Conservation (phyloP, 2,888 invertebrate genomes). For the Amphiduros pacificus region DNA sequence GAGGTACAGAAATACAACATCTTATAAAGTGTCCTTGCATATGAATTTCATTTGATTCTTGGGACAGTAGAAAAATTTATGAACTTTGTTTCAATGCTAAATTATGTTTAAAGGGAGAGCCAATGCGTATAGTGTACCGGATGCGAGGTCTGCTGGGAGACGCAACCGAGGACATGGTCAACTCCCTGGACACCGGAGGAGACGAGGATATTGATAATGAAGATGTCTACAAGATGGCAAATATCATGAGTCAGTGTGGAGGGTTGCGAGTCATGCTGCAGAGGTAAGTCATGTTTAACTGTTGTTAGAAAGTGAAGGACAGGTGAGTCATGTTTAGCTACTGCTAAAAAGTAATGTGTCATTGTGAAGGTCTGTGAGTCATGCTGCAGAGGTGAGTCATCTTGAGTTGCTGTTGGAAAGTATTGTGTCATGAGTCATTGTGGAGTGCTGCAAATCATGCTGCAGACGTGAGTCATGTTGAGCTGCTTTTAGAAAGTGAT, state of each 20-base stretch:
- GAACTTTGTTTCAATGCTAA: neutral
- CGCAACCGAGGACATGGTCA: constrained; percentile 98
- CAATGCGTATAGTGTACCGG: constrained; percentile 96
- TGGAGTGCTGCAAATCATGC: too few relatives aligned
- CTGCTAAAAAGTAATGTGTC: too few relatives aligned
- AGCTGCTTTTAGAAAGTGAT: too few relatives aligned
- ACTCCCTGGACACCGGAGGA: constrained; percentile 81
- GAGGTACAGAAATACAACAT: constrained; percentile 61
- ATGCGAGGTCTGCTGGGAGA: constrained; percentile 97
- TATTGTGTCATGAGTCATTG: too few relatives aligned
- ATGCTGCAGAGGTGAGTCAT: too few relatives aligned
- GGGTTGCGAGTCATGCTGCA: constrained; percentile 68
- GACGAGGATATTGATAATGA: constrained; percentile 91
- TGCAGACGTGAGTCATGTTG: too few relatives aligned
- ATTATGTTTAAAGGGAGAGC: constrained; percentile 74
- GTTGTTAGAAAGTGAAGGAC: too few relatives aligned
- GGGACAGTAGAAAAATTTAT: neutral
- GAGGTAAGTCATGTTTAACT: too few relatives aligned
- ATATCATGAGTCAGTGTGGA: constrained; percentile 79
- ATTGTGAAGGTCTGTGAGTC: too few relatives aligned
- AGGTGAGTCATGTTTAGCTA: too few relatives aligned
- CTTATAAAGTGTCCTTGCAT: neutral
- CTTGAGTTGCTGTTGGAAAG: too few relatives aligned
- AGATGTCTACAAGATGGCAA: constrained; percentile 88
- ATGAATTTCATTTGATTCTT: neutral